Percentiles rank a stretch among this genome's conserved stretches.
Conservation (phyloP, 1,140 invertebrate genomes). For the Hypothenemus hampei region DNA sequence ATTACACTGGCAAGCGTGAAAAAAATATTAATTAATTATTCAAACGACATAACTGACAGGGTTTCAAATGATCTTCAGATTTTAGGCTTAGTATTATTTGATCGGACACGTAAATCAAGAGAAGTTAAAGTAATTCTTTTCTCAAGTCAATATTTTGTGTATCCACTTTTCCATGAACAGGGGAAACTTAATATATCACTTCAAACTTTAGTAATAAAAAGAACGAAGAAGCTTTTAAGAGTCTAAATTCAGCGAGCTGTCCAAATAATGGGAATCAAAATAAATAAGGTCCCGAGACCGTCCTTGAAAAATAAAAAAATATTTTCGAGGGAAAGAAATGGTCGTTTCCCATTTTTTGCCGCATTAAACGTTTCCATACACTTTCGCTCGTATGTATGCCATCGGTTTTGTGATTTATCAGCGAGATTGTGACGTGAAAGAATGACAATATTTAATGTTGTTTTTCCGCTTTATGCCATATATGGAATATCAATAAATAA, state of each 20-base stretch:
- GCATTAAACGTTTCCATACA: background rate
- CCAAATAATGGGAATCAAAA: constrained; percentile 8
- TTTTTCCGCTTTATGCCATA: no score
- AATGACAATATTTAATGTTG: no score
- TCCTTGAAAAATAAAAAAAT: constrained; percentile 5
- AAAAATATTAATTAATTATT: no score
- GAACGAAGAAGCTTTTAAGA: constrained; percentile 8
- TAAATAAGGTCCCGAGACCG: constrained; percentile 1
- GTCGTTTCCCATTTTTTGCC: constrained; percentile 4
- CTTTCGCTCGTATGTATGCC: constrained; percentile 7
- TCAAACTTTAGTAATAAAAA: constrained; percentile 1
- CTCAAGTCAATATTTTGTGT: no score
- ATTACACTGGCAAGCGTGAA: no score
- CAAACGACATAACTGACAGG: no score
- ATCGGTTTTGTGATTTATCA: constrained; percentile 6
- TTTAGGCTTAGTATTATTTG: no score
- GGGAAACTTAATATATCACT: constrained; percentile 1
- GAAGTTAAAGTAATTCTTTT: no score
- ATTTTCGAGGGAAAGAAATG: background rate
- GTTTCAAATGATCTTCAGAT: no score
- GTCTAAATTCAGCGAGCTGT: background rate
- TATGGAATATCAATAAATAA: no score
- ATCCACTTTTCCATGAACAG: no score
- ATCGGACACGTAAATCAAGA: no score
- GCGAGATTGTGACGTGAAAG: constrained; percentile 1